phyloP scores from a whole-genome alignment of 2,888 invertebrate genomes.

The Agrotis segetum region DNA sequence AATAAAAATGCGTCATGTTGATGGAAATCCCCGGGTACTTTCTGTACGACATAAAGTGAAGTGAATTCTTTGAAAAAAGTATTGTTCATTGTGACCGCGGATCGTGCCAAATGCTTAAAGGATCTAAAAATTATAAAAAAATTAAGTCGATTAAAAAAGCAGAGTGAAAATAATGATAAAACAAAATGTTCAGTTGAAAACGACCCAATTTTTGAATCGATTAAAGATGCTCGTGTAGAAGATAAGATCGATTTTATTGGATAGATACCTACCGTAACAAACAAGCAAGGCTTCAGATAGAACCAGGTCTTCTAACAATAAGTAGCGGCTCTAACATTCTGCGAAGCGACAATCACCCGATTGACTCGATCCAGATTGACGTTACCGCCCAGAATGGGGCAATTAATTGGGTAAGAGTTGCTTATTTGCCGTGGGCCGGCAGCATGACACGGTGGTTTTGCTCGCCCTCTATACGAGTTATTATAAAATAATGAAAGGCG shows the following conservation, averaged over 20 bases:
- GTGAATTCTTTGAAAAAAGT: slow-evolving; percentile 45
- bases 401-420: slow-evolving; percentile 88
- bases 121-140: neutral
- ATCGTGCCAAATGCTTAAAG: neutral
- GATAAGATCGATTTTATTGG: neutral
- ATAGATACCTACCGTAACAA: neutral
- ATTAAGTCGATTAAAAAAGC: neutral
- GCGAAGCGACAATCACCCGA: slow-evolving; percentile 76
- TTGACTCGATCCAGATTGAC: slow-evolving; percentile 77
- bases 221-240: neutral
- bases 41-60: slow-evolving; percentile 34
- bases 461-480: slow-evolving; percentile 86
- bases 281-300: slow-evolving; percentile 8
- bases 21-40: slow-evolving; percentile 57
- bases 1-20: slow-evolving; percentile 57
- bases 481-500: slow-evolving; percentile 90
- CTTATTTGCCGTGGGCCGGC: slow-evolving; percentile 80
- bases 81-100: slow-evolving; percentile 44
- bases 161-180: neutral
- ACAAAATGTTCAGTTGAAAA: neutral
- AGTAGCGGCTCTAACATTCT: slow-evolving; percentile 52
- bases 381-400: slow-evolving; percentile 87
- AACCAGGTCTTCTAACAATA: slow-evolving; percentile 33
- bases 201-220: neutral
- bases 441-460: slow-evolving; percentile 87